Base-by-base conservation (phyloP, 2,888 invertebrate species). In the Drosophila neutralis region DNA sequence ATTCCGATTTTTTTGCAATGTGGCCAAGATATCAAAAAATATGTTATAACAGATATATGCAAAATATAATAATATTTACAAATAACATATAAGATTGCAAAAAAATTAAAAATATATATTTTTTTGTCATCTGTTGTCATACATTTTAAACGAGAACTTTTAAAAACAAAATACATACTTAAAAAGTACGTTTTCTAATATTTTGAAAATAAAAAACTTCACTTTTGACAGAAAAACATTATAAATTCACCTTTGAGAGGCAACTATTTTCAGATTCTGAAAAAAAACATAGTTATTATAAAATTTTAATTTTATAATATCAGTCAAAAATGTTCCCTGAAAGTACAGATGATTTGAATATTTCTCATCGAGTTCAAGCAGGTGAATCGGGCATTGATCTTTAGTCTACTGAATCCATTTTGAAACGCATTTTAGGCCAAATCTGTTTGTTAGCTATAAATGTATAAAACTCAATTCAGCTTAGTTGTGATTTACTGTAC, bases 401-500 rank as follows among this genome's bases (percentile, higher is more conserved):
- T 27, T 4, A 27, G 15, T 8, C 8, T 2, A 21, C 5, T 0
- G 6, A 21, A 45, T 45, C 24, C 1, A 13, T 4, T n/a, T 8
- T 5, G n/a, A 33, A 13, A 13, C 3, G 4, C 35, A 3, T 18
- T 31, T 18, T 2, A 21, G 13, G 7, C 13, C 21, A 24, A 21
- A 21, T 45, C 15, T 15, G 6, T 2, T 15, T 15, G 21, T 24
- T 0, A 15, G 7, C 21, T 24, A 24, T 2, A 24, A 15, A 45
- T 45, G 7, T 21, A 8, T 24, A 4, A 64, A 27, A 27, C 24
- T 27, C 33, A 40, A 27, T 73, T 35, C 51, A 35, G 36, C 53
- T 63, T 64, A 63, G 45, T 33, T 13, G 7, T 7, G 40, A 15
- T 38, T 45, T 21, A 80, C 77, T 71, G 72, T 78, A 64, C 40